Conservation (phyloP, 2,113 vertebrate species). For the Australoheros scitulus region DNA sequence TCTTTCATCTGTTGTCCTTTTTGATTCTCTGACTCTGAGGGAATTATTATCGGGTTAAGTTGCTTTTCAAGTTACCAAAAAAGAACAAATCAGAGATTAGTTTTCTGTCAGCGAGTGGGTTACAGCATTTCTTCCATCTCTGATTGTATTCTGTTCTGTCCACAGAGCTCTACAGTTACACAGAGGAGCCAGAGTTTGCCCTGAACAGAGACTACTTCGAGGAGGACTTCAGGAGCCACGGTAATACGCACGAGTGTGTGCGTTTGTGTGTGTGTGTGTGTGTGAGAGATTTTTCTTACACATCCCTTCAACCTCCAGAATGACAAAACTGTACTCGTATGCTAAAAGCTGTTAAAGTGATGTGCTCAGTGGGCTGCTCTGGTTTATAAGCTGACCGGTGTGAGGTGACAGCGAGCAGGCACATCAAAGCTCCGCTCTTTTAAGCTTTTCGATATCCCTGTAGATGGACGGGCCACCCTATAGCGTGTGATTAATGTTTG, state of each 20-base stretch:
- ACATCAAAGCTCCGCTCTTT: constrained; percentile 49
- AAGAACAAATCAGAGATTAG: neutral
- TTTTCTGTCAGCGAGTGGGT: neutral
- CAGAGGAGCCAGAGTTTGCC: constrained; percentile 91
- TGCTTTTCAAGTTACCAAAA: neutral
- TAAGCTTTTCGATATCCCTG: constrained; percentile 24
- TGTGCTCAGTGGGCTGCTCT: neutral
- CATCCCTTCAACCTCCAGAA: neutral
- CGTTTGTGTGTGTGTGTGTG: neutral
- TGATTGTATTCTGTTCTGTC: constrained; percentile 2
- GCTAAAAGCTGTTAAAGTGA: neutral
- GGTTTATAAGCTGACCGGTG: constrained; percentile 4
- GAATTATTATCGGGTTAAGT: neutral
- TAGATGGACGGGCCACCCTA: constrained; percentile 9
- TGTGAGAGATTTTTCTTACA: neutral
- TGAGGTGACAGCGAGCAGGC: constrained; percentile 15
- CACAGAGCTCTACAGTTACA: constrained; percentile 97
- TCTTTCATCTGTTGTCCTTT: neutral
- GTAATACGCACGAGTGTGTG: constrained; percentile 67
- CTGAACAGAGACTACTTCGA: constrained; percentile 93
- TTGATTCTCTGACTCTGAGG: neutral
- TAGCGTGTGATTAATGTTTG: constrained; percentile 14
- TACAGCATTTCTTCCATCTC: neutral
- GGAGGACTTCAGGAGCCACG: constrained; percentile 91
- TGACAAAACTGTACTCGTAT: neutral